Evolutionary conservation across 1,140 invertebrate species (phyloP), one percentile per base, ranked within the genome.

Genomic region (Agrypnia vestita): DNA sequence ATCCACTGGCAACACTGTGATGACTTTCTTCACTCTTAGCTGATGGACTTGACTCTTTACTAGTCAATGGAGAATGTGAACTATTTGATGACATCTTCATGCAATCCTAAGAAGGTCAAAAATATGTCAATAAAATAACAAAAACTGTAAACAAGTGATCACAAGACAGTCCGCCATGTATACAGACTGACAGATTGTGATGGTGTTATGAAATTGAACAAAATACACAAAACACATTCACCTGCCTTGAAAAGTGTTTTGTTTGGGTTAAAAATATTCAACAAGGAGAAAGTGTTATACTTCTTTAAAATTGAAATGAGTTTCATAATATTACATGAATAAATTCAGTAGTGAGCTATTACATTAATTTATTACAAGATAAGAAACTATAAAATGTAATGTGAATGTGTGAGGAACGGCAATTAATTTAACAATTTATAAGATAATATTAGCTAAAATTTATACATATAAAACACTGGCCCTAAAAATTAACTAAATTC

Each of bases 1-100:
- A 35, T 3, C 25, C 25, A 35, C 81, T 86, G 86, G 11, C 86
- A 84, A 71, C 87, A 87, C 86, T 86, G 47, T 88, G 87, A 55
- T 87, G 86, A 71, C 88, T 89, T 73, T 87, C 89, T 75, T 89
- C 89, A 61, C 88, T 89, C 82, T 89, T 89, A 77, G 87, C 88
- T 1, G 88, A 90, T 6, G 89, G 89, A 84, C 88, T 90, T 3
- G 89, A 90, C 67, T 90, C 89, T 82, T 90, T 90, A 62, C 87
- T 89, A 3, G 87, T 87, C 3, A 84, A 84, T 17, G 89, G 88
- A 3, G 88, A 89, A 49, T 84, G 84, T 7, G 87, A 84, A 3
- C 86, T 87, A 62, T 85, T 89, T 61, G 86, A 86, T 13, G 86
- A 85, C 72, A 87, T 88, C 79, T 86, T 87, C 80, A 87, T 87